Percentiles rank a stretch among this genome's conserved stretches.
Evolutionary conservation across 2,797 vertebrate genomes (phyloP).

Genomic region (Crocidura indochinensis): DNA sequence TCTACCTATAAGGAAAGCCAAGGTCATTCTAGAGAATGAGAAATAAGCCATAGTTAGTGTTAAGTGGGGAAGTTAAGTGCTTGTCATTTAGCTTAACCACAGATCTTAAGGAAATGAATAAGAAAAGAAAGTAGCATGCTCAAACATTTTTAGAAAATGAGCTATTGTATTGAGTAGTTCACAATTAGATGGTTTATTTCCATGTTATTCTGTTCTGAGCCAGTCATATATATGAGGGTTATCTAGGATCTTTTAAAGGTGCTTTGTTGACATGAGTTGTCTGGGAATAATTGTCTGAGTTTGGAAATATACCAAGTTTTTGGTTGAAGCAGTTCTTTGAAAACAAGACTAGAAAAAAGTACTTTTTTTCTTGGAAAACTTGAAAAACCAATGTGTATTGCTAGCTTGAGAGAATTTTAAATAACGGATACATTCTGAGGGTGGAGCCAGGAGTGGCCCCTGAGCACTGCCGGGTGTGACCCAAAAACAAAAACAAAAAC

Average conservation of each 20-base stretch:
- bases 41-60: conserved; percentile 22
- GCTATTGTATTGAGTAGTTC: not conserved
- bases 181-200: conserved; percentile 39
- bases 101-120: conserved; percentile 52
- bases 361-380: no score
- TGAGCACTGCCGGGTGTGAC: no score
- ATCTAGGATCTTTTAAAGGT: not conserved
- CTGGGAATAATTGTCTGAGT: not conserved
- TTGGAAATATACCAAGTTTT: conserved; percentile 25
- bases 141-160: conserved; percentile 7
- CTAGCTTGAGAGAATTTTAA: conserved; percentile 39
- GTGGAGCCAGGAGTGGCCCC: no score
- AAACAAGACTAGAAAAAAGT: conserved; percentile 48
- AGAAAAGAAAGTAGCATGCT: not conserved
- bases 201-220: conserved; percentile 25
- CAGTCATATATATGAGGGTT: conserved; percentile 9
- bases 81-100: not conserved
- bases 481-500: no score
- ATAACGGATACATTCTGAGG: not conserved
- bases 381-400: conserved; percentile 61
- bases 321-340: conserved; percentile 28
- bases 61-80: not conserved
- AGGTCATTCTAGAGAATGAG: not conserved
- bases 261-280: conserved; percentile 22
- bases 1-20: not conserved